phyloP scores from a whole-genome alignment of 2,888 invertebrate species.

The Drosophila fulvimacula region DNA sequence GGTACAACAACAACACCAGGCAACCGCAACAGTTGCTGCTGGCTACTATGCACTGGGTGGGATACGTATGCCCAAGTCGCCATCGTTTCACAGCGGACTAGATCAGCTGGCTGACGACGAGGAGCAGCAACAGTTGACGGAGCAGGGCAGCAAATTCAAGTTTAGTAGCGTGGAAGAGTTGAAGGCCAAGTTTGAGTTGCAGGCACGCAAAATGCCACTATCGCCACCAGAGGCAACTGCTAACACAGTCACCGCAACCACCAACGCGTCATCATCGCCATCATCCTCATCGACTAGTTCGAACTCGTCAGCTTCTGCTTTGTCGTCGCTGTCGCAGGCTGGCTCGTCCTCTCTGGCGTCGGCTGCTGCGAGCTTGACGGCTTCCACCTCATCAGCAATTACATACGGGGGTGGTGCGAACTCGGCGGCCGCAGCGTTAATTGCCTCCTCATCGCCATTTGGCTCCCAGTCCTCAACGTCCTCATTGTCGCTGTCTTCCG shows the following conservation, averaged over 20 bases:
- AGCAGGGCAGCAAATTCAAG: conserved; percentile 51
- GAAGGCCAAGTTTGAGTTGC: conserved; percentile 75
- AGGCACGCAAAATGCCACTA: conserved; percentile 81
- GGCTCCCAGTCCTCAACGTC: conserved; percentile 76
- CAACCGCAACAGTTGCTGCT: conserved; percentile 31
- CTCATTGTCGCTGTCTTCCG: conserved; percentile 58
- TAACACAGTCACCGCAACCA: conserved; percentile 28
- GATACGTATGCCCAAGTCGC: conserved; percentile 91
- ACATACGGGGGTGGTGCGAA: conserved; percentile 67
- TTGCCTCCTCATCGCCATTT: conserved; percentile 71
- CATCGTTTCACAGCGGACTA: conserved; percentile 94
- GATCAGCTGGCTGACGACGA: conserved; percentile 88
- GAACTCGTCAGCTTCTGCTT: conserved; percentile 67
- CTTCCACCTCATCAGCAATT: conserved; percentile 63
- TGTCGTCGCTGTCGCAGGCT: conserved; percentile 71
- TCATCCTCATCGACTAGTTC: conserved; percentile 71
- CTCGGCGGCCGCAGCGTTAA: conserved; percentile 69
- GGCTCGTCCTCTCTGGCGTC: conserved; percentile 68
- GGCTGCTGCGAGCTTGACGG: conserved; percentile 63
- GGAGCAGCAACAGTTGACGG: conserved; percentile 17
- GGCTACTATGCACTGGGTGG: conserved; percentile 85
- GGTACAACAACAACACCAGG: conserved; percentile 22
- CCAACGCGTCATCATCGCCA: conserved; percentile 63
- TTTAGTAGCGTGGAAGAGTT: conserved; percentile 78
- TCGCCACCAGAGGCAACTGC: conserved; percentile 63